A percentile compares a stretch with the other conserved stretches of the same genome.
These are phyloP conservation scores for Melanotaenia duboulayi DNA, from an alignment of 2,113 vertebrate genomes.

Conservation along the genomic window DNA sequence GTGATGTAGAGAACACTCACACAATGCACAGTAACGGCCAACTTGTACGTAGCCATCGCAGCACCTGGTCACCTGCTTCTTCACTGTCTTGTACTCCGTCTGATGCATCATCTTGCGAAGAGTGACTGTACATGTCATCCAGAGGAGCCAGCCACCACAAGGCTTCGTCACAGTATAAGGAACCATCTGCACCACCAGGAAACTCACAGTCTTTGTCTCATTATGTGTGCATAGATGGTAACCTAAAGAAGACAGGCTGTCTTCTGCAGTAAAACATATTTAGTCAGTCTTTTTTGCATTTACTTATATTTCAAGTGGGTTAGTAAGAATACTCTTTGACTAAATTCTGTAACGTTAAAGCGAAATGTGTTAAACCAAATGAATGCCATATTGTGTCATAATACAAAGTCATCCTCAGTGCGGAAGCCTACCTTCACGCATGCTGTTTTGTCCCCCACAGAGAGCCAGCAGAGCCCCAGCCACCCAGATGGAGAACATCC, in stretches of 20 bases:
- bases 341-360: neutral
- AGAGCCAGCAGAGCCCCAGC: constrained; percentile 55
- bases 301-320: neutral
- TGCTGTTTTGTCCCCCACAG: constrained; percentile 57
- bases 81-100: constrained; percentile 62
- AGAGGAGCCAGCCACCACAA: constrained; percentile 88
- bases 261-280: constrained; percentile 72
- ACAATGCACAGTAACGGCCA: constrained; percentile 86
- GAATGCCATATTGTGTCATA: neutral
- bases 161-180: constrained; percentile 69
- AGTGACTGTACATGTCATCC: constrained; percentile 83
- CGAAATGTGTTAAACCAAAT: neutral
- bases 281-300: neutral
- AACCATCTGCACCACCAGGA: constrained; percentile 72
- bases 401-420: constrained; percentile 9
- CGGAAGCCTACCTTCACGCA: constrained; percentile 74
- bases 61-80: constrained; percentile 81
- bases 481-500: constrained; percentile 62
- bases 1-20: constrained; percentile 78
- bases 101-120: constrained; percentile 75
- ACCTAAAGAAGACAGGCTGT: constrained; percentile 82
- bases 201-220: constrained; percentile 71
- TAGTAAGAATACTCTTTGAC: neutral
- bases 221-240: constrained; percentile 86
- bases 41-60: constrained; percentile 88